Conservation (phyloP, 1,140 invertebrate species). For the Chelonus insularis region DNA sequence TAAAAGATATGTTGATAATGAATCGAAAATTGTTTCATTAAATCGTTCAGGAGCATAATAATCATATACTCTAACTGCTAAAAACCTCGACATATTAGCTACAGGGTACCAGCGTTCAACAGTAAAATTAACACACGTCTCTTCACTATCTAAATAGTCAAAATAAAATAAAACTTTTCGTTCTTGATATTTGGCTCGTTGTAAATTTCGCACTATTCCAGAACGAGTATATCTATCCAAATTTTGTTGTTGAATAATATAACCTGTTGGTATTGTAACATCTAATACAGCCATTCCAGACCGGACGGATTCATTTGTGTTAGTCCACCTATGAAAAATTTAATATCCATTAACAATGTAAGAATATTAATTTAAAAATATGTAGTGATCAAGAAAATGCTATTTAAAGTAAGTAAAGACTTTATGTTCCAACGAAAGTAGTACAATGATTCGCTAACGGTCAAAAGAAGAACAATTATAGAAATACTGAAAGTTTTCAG, state of each 20-base stretch:
- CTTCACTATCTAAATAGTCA: conserved; percentile 80
- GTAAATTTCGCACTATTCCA: conserved; percentile 74
- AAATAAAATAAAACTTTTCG: conserved; percentile 93
- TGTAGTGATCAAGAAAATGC: not conserved
- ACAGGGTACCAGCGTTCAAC: conserved; percentile 94
- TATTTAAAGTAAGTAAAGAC: not conserved
- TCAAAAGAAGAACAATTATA: too few species aligned
- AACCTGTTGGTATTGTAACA: conserved; percentile 90
- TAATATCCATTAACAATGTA: too few species aligned
- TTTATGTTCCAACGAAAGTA: not conserved
- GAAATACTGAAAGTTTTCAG: too few species aligned
- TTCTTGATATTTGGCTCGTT: conserved; percentile 80
- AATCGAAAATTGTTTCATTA: conserved; percentile 92
- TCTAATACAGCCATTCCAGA: conserved; percentile 94
- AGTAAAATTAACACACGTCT: conserved; percentile 89
- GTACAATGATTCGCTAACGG: too few species aligned
- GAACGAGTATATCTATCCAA: conserved; percentile 82
- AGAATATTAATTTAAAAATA: too few species aligned
- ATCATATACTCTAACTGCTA: conserved; percentile 90
- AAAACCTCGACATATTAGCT: conserved; percentile 92
- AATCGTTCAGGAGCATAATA: conserved; percentile 95
- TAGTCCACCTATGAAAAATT: conserved; percentile 74
- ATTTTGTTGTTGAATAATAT: conserved; percentile 88
- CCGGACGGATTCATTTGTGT: conserved; percentile 73
- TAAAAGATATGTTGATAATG: conserved; percentile 82